phyloP scores from a whole-genome alignment of 1,140 invertebrate species.

The Laodelphax striatellus region DNA sequence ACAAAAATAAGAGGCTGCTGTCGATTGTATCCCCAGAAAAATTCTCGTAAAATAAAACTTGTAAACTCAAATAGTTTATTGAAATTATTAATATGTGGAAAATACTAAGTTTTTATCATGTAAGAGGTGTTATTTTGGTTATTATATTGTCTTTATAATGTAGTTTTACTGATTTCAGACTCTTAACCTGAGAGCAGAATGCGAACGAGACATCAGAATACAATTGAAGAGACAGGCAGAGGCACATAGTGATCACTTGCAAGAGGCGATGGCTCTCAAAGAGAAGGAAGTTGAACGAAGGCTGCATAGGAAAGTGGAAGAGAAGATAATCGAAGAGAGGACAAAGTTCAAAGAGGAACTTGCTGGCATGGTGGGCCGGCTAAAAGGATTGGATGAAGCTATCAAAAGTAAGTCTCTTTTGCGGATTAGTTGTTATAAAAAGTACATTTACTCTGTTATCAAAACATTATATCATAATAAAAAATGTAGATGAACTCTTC shows the following conservation, averaged over 20 bases:
- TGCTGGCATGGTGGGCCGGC: conserved; percentile 62
- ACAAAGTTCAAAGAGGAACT: conserved; percentile 63
- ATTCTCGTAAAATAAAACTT: too few species aligned
- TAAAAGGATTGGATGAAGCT: conserved; percentile 74
- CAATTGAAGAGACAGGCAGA: conserved; percentile 70
- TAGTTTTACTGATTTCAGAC: conserved; percentile 32
- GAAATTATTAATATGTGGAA: too few species aligned
- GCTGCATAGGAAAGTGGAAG: conserved; percentile 50
- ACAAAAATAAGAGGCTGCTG: too few species aligned
- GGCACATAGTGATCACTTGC: conserved; percentile 71
- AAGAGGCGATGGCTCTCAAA: conserved; percentile 56
- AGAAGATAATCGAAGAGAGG: conserved; percentile 54
- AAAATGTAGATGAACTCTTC: too few species aligned
- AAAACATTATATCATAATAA: too few species aligned
- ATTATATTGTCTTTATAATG: too few species aligned
- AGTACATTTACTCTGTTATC: too few species aligned
- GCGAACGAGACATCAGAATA: conserved; percentile 59
- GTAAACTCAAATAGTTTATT: too few species aligned
- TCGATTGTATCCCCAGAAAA: too few species aligned
- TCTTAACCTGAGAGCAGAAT: conserved; percentile 44
- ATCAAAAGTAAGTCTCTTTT: conserved; percentile 55
- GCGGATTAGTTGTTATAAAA: too few species aligned
- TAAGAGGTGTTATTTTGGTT: too few species aligned
- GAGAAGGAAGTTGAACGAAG: conserved; percentile 52
- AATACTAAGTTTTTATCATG: too few species aligned